phyloP scores from a whole-genome alignment of 2,797 vertebrate species.

The Sorex maritimensis region DNA sequence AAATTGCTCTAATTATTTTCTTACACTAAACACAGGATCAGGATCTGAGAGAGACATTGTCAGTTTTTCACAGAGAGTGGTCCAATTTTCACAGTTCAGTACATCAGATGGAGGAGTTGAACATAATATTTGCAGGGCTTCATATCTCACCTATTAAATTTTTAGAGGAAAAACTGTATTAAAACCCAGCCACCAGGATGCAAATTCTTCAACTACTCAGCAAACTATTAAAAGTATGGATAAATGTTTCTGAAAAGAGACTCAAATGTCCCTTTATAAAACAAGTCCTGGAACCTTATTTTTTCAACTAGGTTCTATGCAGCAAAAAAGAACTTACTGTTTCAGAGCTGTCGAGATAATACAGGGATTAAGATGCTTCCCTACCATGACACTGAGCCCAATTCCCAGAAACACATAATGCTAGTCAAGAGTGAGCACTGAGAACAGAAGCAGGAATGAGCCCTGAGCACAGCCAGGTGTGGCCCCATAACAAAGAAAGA shows the following conservation, averaged over 20 bases:
- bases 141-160: slow-evolving; percentile 93
- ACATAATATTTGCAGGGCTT: slow-evolving; percentile 95
- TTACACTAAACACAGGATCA: slow-evolving; percentile 95
- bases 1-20: slow-evolving; percentile 32
- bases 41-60: slow-evolving; percentile 93
- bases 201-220: slow-evolving; percentile 42
- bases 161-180: slow-evolving; percentile 45
- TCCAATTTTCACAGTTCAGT: slow-evolving; percentile 96
- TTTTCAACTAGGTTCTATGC: slow-evolving; percentile 28
- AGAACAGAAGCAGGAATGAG: too few relatives aligned
- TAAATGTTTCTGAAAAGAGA: slow-evolving; percentile 18
- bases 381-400: too few relatives aligned
- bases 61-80: slow-evolving; percentile 93
- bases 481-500: too few relatives aligned
- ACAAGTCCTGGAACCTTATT: slow-evolving; percentile 4
- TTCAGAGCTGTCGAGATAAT: too few relatives aligned
- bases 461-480: too few relatives aligned
- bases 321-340: background rate
- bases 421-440: too few relatives aligned
- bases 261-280: slow-evolving; percentile 37
- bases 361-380: too few relatives aligned
- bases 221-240: background rate
- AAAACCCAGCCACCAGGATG: slow-evolving; percentile 29
- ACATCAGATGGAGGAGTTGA: slow-evolving; percentile 95
- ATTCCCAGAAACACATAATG: too few relatives aligned